phyloP scores from a whole-genome alignment of 2,797 vertebrate species.

The Coreius guichenoti region DNA sequence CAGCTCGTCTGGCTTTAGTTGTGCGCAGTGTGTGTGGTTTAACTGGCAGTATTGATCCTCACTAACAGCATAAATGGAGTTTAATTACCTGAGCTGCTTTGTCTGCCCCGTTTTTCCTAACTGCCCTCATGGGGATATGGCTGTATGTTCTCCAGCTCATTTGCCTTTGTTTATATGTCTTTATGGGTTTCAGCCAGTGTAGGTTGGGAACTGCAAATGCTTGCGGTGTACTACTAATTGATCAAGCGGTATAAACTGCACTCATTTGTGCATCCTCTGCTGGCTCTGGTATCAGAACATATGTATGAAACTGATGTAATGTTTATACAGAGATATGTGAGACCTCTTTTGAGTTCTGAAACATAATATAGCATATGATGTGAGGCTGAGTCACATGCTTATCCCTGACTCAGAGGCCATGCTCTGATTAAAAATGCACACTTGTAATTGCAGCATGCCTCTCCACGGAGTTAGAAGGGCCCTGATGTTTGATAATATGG shows the following conservation, averaged over 20 bases:
- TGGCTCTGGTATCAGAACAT: constrained; percentile 22
- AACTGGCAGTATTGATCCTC: constrained; percentile 64
- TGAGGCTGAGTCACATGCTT: constrained; percentile 26
- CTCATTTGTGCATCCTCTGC: not conserved
- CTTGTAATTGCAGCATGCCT: constrained; percentile 23
- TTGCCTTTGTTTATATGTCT: constrained; percentile 29
- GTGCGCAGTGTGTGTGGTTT: constrained; percentile 51
- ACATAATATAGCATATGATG: constrained; percentile 30
- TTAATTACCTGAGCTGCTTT: constrained; percentile 65
- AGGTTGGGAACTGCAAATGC: not conserved
- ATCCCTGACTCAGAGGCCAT: constrained; percentile 30
- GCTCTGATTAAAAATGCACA: constrained; percentile 43
- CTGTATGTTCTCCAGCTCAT: constrained; percentile 31
- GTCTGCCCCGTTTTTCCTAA: constrained; percentile 60
- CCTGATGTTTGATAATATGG: constrained; percentile 40
- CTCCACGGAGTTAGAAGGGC: constrained; percentile 1
- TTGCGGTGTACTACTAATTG: not conserved
- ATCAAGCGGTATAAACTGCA: not conserved
- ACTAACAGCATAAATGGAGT: constrained; percentile 63
- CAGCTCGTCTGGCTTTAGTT: constrained; percentile 30
- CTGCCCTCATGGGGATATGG: constrained; percentile 54
- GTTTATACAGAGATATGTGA: not conserved
- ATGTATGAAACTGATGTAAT: constrained; percentile 13
- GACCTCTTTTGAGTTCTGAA: not conserved
- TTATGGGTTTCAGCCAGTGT: constrained; percentile 23